Base-by-base conservation (phyloP, 2,888 invertebrate genomes). In the Copidosoma aretas region DNA sequence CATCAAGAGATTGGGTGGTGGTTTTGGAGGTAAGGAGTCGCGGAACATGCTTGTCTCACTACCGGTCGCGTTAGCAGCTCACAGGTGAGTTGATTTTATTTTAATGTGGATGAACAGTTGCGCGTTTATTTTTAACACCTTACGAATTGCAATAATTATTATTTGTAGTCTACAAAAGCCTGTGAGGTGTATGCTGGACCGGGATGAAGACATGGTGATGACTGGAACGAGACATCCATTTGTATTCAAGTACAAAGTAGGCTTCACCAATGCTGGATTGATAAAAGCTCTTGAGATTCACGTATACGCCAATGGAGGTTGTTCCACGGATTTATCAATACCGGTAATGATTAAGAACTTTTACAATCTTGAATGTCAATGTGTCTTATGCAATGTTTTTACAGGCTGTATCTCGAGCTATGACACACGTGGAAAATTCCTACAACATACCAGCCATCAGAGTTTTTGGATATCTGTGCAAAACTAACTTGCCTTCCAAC, bases 11-110 rank as follows among this genome's bases (percentile, higher is more conserved):
- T 86, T 97, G 79, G 97, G 95, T 0, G 97, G 97, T 22, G 97
- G 94, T 21, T 97, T 97, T 82, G 97, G 97, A 22, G 97, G 97
- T 1, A 97, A 97, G 84, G 95, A 97, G 82, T 90, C 92, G 0
- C 87, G 93, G 67, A 87, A 89, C 8, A 85, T 88, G 70, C 78
- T 90, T 8, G 80, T 91, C 1, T 89, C 91, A 0, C 80, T 93
- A 19, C 91, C 94, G 0, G 90, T 90, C 14, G 92, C 93, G 0
- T 82, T 95, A 2, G 93, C 95, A 12, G 95, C 96, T 10, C 86
- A 89, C 74, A 87, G 84, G 87, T 87, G n/a, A n/a, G n/a, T n/a
- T n/a, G n/a, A 78, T 74, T 80, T n/a, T 49, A 15, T 21, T n/a
- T 10, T n/a, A 19, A 4, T 19, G 52, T n/a, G 1, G 12, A 46